A percentile compares a stretch with the other conserved stretches of the same genome.
Evolutionary conservation across 2,888 invertebrate species (phyloP).

Genomic region (Drosophila hamatofila): DNA sequence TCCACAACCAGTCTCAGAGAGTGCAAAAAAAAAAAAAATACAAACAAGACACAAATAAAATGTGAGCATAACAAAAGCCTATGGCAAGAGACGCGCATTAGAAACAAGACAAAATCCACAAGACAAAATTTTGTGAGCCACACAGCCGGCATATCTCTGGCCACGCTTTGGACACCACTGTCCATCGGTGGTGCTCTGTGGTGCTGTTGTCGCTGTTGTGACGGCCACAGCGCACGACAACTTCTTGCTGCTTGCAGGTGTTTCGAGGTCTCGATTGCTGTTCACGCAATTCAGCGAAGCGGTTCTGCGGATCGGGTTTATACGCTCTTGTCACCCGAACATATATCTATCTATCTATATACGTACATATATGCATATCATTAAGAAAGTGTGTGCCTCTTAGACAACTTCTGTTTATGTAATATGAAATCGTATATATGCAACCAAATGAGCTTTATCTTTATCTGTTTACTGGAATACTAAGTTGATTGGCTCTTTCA

Average conservation of each 20-base stretch:
- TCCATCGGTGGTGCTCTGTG: constrained; percentile 28
- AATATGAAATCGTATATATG: constrained; percentile 1
- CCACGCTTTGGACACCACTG: constrained; percentile 38
- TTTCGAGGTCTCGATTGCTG: constrained; percentile 58
- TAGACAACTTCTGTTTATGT: constrained; percentile 6
- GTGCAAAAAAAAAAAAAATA: constrained; percentile 45
- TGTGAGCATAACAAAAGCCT: constrained; percentile 35
- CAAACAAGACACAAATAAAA: neutral
- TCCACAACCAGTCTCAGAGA: constrained; percentile 64
- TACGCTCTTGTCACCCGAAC: constrained; percentile 18
- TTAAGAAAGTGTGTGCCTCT: neutral
- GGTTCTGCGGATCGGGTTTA: constrained; percentile 40
- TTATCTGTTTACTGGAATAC: neutral
- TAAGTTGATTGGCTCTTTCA: constrained; percentile 2
- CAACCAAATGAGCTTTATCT: neutral
- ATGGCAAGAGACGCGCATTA: constrained; percentile 42
- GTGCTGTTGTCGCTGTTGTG: constrained; percentile 22
- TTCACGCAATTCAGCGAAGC: constrained; percentile 46
- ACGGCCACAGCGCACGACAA: constrained; percentile 8
- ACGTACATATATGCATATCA: neutral
- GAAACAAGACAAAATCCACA: constrained; percentile 61
- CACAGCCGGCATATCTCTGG: constrained; percentile 50
- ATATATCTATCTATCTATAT: neutral
- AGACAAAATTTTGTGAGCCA: constrained; percentile 43
- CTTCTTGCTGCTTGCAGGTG: constrained; percentile 46